Conservation (phyloP, 1,140 invertebrate species). For the Pissodes strobi region DNA sequence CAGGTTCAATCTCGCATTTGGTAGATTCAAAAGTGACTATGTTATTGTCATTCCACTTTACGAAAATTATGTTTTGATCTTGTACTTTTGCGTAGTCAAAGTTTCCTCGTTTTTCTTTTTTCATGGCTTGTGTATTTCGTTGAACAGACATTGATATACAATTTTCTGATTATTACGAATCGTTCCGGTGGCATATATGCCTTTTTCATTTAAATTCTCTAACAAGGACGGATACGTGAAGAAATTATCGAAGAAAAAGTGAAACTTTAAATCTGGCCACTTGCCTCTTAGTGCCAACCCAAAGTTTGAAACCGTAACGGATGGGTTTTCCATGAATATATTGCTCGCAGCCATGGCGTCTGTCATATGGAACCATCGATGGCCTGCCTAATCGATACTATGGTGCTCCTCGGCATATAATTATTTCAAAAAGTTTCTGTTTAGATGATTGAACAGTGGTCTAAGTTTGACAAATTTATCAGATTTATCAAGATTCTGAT, state of each 20-base stretch:
- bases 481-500: too few species aligned
- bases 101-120: constrained; percentile 31
- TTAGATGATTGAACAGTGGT: constrained; percentile 26
- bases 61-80: constrained; percentile 21
- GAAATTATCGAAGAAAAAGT: constrained; percentile 47
- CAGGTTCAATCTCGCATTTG: constrained; percentile 21
- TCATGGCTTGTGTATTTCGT: background rate
- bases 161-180: too few species aligned
- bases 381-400: too few species aligned
- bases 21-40: constrained; percentile 38
- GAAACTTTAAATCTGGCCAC: constrained; percentile 20
- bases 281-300: constrained; percentile 34
- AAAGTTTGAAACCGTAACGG: constrained; percentile 46
- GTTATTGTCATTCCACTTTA: constrained; percentile 43
- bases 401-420: constrained; percentile 31
- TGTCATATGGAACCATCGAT: constrained; percentile 47
- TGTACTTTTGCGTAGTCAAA: constrained; percentile 31
- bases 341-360: too few species aligned
- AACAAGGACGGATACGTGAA: too few species aligned
- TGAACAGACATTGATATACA: too few species aligned
- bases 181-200: too few species aligned
- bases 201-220: constrained; percentile 23
- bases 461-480: too few species aligned
- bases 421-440: constrained; percentile 36
- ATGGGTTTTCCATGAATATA: too few species aligned